Evolutionary conservation across 2,113 vertebrate species (phyloP).

Genomic region (Hippoglossus stenolepis): DNA sequence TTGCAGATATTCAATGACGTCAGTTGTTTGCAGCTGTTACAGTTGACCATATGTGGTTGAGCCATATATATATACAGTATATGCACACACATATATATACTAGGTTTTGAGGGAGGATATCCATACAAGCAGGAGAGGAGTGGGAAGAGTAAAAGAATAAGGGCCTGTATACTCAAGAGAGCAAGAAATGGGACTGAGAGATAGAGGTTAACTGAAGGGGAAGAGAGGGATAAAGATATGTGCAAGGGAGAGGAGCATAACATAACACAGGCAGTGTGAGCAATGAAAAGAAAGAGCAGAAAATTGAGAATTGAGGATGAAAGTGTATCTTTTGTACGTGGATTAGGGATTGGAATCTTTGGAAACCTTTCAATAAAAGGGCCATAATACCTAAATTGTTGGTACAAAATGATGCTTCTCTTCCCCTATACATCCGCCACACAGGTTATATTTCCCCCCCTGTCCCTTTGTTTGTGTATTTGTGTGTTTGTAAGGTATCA

Average conservation of each 20-base stretch:
- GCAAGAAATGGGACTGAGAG: neutral
- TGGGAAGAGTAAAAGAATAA: conserved; percentile 8
- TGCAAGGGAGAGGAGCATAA: neutral
- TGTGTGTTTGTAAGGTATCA: too few species aligned
- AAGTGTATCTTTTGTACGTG: conserved; percentile 1
- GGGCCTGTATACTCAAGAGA: neutral
- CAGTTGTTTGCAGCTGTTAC: neutral
- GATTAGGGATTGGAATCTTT: neutral
- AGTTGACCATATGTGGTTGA: neutral
- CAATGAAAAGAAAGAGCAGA: neutral
- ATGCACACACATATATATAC: neutral
- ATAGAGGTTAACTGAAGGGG: conserved; percentile 10
- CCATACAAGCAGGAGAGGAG: conserved; percentile 19
- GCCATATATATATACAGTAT: neutral
- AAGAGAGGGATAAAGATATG: neutral
- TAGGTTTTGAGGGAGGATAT: conserved; percentile 10
- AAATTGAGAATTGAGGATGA: neutral
- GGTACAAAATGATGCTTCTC: neutral
- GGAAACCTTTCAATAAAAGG: neutral
- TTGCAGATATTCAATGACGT: neutral
- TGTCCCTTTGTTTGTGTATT: too few species aligned
- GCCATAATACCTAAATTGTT: neutral
- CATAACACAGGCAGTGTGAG: conserved; percentile 4
- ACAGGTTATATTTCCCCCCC: too few species aligned
- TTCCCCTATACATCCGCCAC: neutral